Percentiles rank a stretch among this genome's conserved stretches.
These are phyloP conservation scores for Caenorhabditis afra DNA, from an alignment of 2,888 invertebrate species.

Conservation along the genomic window DNA sequence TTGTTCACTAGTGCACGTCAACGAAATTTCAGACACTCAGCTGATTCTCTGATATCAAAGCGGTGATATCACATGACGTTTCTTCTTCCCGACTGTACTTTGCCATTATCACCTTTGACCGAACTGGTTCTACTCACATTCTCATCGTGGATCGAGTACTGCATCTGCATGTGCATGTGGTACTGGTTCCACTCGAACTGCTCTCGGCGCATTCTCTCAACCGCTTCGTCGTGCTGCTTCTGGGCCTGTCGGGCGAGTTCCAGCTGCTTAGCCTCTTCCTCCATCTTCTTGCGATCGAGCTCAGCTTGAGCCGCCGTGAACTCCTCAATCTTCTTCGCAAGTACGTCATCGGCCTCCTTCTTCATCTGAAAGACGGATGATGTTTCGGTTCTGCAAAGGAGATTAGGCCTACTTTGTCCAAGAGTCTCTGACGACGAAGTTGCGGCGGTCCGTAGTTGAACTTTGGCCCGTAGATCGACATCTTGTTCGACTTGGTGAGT, in stretches of 20 bases:
- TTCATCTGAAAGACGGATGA: constrained; percentile 21
- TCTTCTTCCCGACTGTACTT: too few species aligned
- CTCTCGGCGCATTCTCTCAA: neutral
- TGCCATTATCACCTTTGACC: too few species aligned
- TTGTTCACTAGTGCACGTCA: too few species aligned
- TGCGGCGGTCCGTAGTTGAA: constrained; percentile 35
- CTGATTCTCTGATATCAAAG: too few species aligned
- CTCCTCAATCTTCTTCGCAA: constrained; percentile 20
- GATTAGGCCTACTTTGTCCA: constrained; percentile 17
- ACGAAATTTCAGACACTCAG: too few species aligned
- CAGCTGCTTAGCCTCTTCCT: too few species aligned
- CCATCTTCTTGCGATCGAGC: neutral
- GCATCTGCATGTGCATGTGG: neutral
- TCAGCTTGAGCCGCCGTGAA: constrained; percentile 18
- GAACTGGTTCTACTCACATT: neutral
- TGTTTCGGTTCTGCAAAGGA: too few species aligned
- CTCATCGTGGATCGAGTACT: neutral
- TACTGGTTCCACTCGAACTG: neutral
- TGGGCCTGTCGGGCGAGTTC: neutral
- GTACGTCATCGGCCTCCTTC: constrained; percentile 16
- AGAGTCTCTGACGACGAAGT: constrained; percentile 38
- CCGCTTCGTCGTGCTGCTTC: neutral
- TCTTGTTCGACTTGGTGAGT: constrained; percentile 22
- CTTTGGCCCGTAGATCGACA: constrained; percentile 51
- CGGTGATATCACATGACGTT: too few species aligned